A percentile compares a stretch with the other conserved stretches of the same genome.
Evolutionary conservation across 2,888 invertebrate genomes (phyloP).

Genomic region (Drosophila anceps): DNA sequence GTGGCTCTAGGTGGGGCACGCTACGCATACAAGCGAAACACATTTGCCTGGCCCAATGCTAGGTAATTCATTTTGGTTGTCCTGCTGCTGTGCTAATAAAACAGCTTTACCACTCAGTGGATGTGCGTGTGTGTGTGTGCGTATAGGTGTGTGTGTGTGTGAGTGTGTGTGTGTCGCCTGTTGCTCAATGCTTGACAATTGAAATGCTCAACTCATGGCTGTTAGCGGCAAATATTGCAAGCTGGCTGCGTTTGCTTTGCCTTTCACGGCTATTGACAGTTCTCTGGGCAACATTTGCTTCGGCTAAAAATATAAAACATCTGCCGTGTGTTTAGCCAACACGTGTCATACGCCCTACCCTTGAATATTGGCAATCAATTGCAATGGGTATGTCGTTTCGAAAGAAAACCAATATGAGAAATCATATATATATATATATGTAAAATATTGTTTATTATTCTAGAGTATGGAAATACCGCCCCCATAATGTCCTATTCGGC

Average conservation of each 20-base stretch:
- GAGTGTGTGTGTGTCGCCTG: slow-evolving; percentile 50
- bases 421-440: no score
- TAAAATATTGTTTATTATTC: no score
- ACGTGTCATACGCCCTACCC: slow-evolving; percentile 30
- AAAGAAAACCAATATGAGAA: neutral
- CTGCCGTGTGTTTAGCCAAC: slow-evolving; percentile 33
- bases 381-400: neutral
- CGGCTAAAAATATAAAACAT: slow-evolving; percentile 35
- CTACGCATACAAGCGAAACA: slow-evolving; percentile 38
- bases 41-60: slow-evolving; percentile 53
- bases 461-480: no score
- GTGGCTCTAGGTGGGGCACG: slow-evolving; percentile 4
- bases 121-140: slow-evolving; percentile 1
- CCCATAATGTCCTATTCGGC: no score
- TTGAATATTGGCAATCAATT: neutral
- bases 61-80: slow-evolving; percentile 60
- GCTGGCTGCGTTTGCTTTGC: slow-evolving; percentile 45
- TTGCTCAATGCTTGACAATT: slow-evolving; percentile 66
- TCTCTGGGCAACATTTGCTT: slow-evolving; percentile 30
- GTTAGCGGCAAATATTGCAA: slow-evolving; percentile 59
- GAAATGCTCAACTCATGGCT: slow-evolving; percentile 67
- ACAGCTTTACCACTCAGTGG: slow-evolving; percentile 36
- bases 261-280: slow-evolving; percentile 36
- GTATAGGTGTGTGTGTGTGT: neutral
- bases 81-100: slow-evolving; percentile 67